Base-by-base conservation (phyloP, 2,797 vertebrate genomes). In the Rhyacichthys aspro region DNA sequence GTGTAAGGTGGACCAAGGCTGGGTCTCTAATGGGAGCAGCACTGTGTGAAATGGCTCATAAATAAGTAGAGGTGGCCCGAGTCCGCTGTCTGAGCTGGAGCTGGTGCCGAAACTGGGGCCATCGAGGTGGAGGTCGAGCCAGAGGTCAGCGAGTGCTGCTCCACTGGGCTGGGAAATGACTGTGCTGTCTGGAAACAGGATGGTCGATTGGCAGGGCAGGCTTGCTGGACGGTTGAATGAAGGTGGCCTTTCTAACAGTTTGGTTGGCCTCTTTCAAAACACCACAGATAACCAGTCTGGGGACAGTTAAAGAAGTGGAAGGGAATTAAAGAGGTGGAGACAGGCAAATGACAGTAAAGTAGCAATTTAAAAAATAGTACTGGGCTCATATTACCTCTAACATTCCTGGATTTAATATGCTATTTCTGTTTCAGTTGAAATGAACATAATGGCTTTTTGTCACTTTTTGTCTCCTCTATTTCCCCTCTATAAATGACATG, bases 111-210 rank as follows among this genome's bases (percentile, higher is more conserved):
- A 72, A 64, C 76, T 72, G n/a, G 43, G 77, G 70, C 63, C 78
- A 79, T 72, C 60, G 74, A 81, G 77, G 81, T 69, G 42, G 81
- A 74, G 88, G 91, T 90, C 82, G 60, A 85, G 81, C 76, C 79
- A 81, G 86, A 85, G 90, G 90, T 92, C 90, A 90, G 70, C 50
- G 81, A 78, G 86, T 85, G 79, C 75, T 85, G 89, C 88, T 92
- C 88, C 84, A 88, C 79, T 90, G 91, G 88, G 88, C 89, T 90
- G 86, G 88, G 85, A 92, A 93, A 92, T 92, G 84, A 90, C 86
- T 84, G 75, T 56, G 78, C 82, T 86, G 81, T 86, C 88, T 85
- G 86, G 78, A 86, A 86, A 86, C 76, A 75, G 86, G 85, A 86
- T 58, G 85, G 86, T 71, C 79, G 76, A 89, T 80, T 87, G 88